Evolutionary conservation across 2,888 invertebrate species (phyloP), one percentile per base, ranked within the genome.

Genomic region (Callinectes sapidus): DNA sequence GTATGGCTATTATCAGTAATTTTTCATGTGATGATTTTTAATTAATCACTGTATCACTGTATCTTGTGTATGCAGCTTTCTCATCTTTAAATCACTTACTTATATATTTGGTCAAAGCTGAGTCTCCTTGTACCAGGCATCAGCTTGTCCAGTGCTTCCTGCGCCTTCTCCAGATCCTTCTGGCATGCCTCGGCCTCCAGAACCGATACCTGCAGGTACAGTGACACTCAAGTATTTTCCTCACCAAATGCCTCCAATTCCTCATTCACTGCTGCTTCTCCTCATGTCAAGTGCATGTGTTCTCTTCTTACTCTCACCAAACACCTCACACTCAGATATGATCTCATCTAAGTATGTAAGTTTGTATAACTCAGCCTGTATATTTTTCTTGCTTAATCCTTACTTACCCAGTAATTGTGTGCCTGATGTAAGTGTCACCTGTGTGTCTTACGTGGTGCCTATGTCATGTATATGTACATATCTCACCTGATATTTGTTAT

Each of bases 121-220:
- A 89, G 61, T 18, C 92, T 89, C 3, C 32, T 85, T 18, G 77
- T 39, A 28, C 28, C 55, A 3, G 23, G 14, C 0, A 89, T 54
- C 39, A 92, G 85, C 86, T 23, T 86, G 6, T 10, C 14, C n/a
- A 92, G 66, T 42, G 86, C 92, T 23, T 85, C 48, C 32, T 89
- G 89, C 0, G 92, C 85, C 89, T 89, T 89, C 89, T 35, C 2
- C 32, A 92, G 35, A 8, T 81, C 89, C 32, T 54, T 39, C 10
- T 48, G 23, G 2, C 85, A 39, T 2, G 89, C 89, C 86, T 92
- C 92, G 5, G 92, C 89, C 71, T 92, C 89, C 42, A 92, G 42
- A 8, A 85, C 28, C 2, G 89, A 23, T 23, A 92, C 92, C 92
- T 92, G 89, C 23, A 13, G 48, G 48, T 10, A 48, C 48, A 48